phyloP scores from a whole-genome alignment of 2,113 vertebrate species.

The Dryoscopus gambensis region DNA sequence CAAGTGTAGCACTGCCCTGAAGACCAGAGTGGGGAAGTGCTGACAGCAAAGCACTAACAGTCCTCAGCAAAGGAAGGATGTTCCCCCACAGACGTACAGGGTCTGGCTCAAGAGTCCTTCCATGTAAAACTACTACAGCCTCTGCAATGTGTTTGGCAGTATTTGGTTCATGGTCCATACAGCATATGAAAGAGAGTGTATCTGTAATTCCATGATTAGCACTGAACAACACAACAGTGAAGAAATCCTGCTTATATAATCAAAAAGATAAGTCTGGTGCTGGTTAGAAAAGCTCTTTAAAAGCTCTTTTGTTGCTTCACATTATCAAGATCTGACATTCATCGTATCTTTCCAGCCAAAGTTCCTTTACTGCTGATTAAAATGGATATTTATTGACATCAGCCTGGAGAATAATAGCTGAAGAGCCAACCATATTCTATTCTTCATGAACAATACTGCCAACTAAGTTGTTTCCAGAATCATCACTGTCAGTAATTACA shows the following conservation, averaged over 20 bases:
- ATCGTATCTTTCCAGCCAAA: constrained; percentile 46
- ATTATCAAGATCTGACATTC: constrained; percentile 55
- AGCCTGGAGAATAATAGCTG: constrained; percentile 51
- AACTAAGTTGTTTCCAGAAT: constrained; percentile 62
- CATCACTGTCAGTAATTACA: constrained; percentile 59
- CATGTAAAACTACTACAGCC: background rate
- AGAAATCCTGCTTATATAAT: constrained; percentile 59
- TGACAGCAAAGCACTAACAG: background rate
- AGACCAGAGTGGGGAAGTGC: background rate
- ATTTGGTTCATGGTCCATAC: background rate
- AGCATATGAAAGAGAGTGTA: background rate
- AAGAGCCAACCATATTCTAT: constrained; percentile 52
- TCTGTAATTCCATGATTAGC: constrained; percentile 41
- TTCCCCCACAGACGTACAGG: accelerated
- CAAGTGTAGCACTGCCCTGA: background rate
- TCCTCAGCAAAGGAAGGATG: background rate
- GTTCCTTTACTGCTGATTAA: constrained; percentile 60
- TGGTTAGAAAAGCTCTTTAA: constrained; percentile 7
- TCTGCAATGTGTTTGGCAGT: background rate
- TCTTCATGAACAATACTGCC: constrained; percentile 59
- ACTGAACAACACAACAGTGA: constrained; percentile 1
- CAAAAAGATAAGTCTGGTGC: constrained; percentile 38
- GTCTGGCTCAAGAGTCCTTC: background rate
- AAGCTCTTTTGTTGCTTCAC: constrained; percentile 44
- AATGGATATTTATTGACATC: constrained; percentile 63